Base-by-base conservation (phyloP, 1,140 invertebrate genomes). In the Anoplophora glabripennis region DNA sequence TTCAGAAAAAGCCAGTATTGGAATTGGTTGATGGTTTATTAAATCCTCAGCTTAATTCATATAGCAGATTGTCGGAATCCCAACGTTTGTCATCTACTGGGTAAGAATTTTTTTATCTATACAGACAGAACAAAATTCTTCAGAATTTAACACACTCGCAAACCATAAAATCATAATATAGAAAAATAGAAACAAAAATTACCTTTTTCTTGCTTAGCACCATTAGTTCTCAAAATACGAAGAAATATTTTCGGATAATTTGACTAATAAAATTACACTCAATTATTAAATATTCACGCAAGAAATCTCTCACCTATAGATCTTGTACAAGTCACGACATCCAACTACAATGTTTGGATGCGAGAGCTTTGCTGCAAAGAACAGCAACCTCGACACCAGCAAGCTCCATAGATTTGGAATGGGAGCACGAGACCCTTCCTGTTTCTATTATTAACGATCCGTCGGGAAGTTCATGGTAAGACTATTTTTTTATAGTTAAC, bases 391-490 rank as follows among this genome's bases (percentile, higher is more conserved):
- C 79, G 28, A 83, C 81, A 58, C 79, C 81, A 49, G 76, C 77
- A 18, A 83, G 79, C 52, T 83, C 81, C 5, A 65, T 83, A 41
- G 82, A 84, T 70, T 71, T 84, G 59, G 82, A 84, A 68, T 84
- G 82, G 82, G 82, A 83, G 71, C 79, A 83, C 63, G 81, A 84
- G 76, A 70, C 70, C n/a, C 52, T 74, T 15, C 73, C 72, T 33
- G 33, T 62, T 14, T 70, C 71, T 38, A 57, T 73, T 47, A 53
- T 68, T 10, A 65, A 69, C 42, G 72, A 74, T 46, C 61, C 70
- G n/a, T 76, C 72, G 18, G 64, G 53, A 17, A 72, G 69, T 61
- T 73, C 73, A 54, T 73, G 72, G 73, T 75, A 66, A 46, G 49
- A 57, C 38, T 45, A 12, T 42, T n/a, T 34, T 18, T 38, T 3